Percentiles rank a stretch among this genome's conserved stretches.
Conservation (phyloP, 2,113 vertebrate species). For the Micronisus gabar region DNA sequence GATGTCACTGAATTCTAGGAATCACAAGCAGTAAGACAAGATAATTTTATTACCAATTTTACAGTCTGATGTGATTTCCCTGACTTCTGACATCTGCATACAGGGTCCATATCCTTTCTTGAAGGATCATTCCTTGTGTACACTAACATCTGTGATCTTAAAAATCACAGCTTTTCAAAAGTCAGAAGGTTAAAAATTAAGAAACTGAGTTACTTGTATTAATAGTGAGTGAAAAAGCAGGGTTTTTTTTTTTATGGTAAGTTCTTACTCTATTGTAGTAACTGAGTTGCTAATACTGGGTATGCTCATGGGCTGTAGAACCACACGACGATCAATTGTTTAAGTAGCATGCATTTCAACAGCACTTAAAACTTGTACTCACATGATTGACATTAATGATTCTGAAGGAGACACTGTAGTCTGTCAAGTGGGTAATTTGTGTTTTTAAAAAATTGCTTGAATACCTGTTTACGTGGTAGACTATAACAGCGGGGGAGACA, state of each 20-base stretch:
- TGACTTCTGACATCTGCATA: background rate
- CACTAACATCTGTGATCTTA: background rate
- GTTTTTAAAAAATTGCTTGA: background rate
- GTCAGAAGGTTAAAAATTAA: background rate
- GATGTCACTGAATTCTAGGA: background rate
- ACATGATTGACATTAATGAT: conserved; percentile 64
- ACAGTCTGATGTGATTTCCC: background rate
- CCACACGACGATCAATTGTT: conserved; percentile 35
- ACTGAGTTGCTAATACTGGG: background rate
- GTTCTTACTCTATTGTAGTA: background rate
- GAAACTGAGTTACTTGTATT: background rate
- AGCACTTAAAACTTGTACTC: conserved; percentile 39
- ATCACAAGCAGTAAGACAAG: background rate
- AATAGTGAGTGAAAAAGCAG: background rate
- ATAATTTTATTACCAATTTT: background rate
- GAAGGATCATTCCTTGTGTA: background rate
- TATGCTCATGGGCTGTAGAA: background rate
- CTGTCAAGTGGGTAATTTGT: conserved; percentile 29
- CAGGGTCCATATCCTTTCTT: background rate
- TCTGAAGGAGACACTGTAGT: conserved; percentile 17
- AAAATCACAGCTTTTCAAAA: background rate
- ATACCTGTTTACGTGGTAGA: background rate
- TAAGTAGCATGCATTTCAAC: conserved; percentile 35
- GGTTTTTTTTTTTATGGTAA: background rate
- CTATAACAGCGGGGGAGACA: background rate